These are phyloP conservation scores for Drosophila pseudoobscura DNA, from an alignment of 1,140 invertebrate genomes.

Conservation along the genomic window DNA sequence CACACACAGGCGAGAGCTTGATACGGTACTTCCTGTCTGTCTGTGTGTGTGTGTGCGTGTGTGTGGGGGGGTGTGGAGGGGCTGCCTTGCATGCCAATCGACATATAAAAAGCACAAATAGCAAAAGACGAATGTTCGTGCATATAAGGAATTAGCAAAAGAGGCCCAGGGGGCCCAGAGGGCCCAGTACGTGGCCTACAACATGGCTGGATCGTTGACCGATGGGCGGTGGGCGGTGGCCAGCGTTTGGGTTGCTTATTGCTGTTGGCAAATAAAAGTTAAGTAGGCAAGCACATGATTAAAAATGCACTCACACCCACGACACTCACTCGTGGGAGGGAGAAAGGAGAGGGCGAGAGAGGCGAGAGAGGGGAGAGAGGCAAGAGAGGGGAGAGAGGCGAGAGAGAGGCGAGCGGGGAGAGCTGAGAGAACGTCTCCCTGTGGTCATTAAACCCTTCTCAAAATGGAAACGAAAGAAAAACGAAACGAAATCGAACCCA, in stretches of 20 bases:
- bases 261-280: slow-evolving; percentile 49
- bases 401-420: slow-evolving; percentile 16
- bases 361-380: too few species aligned
- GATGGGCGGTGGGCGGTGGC: not conserved
- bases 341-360: not conserved
- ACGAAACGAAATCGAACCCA: not conserved
- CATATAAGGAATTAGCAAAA: slow-evolving; percentile 76
- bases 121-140: slow-evolving; percentile 46
- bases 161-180: not conserved
- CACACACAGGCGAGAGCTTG: slow-evolving; percentile 19
- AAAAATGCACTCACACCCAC: slow-evolving; percentile 63
- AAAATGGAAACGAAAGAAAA: not conserved
- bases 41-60: slow-evolving; percentile 30
- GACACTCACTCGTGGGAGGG: not conserved
- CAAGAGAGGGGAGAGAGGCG: not conserved
- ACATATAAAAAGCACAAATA: slow-evolving; percentile 23
- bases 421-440: slow-evolving; percentile 34
- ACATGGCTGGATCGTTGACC: slow-evolving; percentile 46
- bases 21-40: slow-evolving; percentile 65
- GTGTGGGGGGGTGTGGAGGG: slow-evolving; percentile 26
- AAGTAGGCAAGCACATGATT: slow-evolving; percentile 80
- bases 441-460: slow-evolving; percentile 61
- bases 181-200: slow-evolving; percentile 64
- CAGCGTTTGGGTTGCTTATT: not conserved
- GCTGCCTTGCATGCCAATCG: slow-evolving; percentile 21